Evolutionary conservation across 1,140 invertebrate genomes (phyloP), one percentile per base, ranked within the genome.

Genomic region (Bemisia tabaci): DNA sequence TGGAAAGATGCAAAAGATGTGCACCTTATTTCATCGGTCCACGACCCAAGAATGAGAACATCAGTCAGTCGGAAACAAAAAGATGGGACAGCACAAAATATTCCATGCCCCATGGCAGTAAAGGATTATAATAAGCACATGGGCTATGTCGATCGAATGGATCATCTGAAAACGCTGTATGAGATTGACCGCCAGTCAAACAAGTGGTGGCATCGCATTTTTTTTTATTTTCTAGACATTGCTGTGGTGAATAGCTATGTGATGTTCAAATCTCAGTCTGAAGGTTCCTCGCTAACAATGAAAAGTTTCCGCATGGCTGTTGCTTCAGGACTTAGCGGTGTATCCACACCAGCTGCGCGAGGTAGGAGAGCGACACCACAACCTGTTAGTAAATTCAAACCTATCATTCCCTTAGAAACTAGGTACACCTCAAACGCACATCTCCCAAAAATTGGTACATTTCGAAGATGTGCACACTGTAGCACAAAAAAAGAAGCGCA

Each of bases 81-180:
- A 71, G 66, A 76, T 71, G 73, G 73, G 58, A 66, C 64, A 21
- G 12, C 12, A 61, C 26, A 58, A 23, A 21, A 59, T 11, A 63
- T 72, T 48, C 24, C 39, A 24, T 74, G 72, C 67, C 72, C 74
- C 2, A 22, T n/a, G 1, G 62, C 68, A 17, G 60, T 72, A 12
- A 68, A 59, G 12, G 73, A 75, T 58, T 75, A 75, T 65, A 74
- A 74, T 71, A 39, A 60, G 63, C 68, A 71, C 65, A 73, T 73
- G 73, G 68, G 68, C 60, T 64, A 33, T 65, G 72, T 74, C 12
- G 72, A 73, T 65, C 73, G 73, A 68, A 67, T 70, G 65, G 70
- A 73, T 64, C 68, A 71, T 65, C 48, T 72, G 64, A 69, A 68
- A 64, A 66, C 67, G 5, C 68, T 22, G 48, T 73, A 72, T 64